Evolutionary conservation across 2,888 invertebrate genomes (phyloP).

Genomic region (Julus scandinavius): DNA sequence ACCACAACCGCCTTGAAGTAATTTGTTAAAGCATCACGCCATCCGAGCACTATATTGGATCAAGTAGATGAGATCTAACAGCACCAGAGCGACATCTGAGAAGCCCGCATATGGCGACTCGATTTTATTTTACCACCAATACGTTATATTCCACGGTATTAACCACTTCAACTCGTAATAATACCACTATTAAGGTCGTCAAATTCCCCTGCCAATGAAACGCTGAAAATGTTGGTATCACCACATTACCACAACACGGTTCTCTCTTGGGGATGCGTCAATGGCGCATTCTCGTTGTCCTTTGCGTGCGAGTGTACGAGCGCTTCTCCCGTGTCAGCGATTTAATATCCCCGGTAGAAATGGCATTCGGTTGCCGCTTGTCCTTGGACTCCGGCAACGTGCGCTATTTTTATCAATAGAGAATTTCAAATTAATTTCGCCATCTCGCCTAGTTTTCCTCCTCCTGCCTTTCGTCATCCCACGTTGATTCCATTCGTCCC

Average conservation of each 20-base stretch:
- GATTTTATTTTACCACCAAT: too few relatives aligned
- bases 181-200: background rate
- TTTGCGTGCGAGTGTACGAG: background rate
- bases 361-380: background rate
- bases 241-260: background rate
- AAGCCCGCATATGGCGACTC: too few relatives aligned
- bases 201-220: background rate
- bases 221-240: background rate
- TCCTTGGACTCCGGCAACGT: background rate
- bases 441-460: background rate
- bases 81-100: too few relatives aligned
- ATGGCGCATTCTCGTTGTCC: background rate
- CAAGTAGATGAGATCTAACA: too few relatives aligned
- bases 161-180: background rate
- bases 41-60: too few relatives aligned
- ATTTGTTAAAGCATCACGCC: too few relatives aligned
- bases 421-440: constrained; percentile 1
- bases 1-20: background rate
- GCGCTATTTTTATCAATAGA: background rate
- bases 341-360: background rate
- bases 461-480: background rate
- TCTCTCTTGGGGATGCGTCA: background rate
- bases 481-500: background rate
- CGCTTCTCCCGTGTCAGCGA: background rate
- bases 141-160: background rate